Evolutionary conservation across 2,888 invertebrate genomes (phyloP).

Genomic region (Machimus rusticus): DNA sequence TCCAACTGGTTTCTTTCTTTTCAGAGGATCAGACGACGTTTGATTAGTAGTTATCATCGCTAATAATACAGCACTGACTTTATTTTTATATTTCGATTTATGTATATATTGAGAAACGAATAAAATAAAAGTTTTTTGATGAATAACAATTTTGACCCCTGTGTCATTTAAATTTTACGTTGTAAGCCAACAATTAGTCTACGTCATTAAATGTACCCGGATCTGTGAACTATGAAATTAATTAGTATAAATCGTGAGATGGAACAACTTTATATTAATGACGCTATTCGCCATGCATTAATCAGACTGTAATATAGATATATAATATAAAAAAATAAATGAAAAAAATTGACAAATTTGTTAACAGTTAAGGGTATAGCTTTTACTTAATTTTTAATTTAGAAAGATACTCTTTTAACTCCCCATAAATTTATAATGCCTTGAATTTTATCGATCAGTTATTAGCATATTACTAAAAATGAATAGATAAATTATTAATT

Average conservation of each 20-base stretch:
- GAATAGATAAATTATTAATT: neutral
- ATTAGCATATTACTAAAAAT: neutral
- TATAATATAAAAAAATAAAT: too few species aligned
- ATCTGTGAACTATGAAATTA: neutral
- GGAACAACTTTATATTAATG: neutral
- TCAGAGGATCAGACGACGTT: neutral
- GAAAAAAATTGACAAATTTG: neutral
- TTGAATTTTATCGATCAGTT: neutral
- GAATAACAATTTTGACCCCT: neutral
- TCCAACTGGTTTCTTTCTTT: neutral
- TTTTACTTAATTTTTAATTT: neutral
- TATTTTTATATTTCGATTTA: neutral
- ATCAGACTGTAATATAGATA: too few species aligned
- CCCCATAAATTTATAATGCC: neutral
- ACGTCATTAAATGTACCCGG: neutral
- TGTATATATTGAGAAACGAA: neutral
- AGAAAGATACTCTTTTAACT: neutral
- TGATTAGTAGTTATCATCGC: neutral
- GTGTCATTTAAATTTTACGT: neutral
- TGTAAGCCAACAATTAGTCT: neutral
- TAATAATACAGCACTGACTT: neutral
- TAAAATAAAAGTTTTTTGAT: neutral
- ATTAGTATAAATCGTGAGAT: neutral
- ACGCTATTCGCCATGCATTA: too few species aligned
- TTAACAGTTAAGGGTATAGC: neutral